Conservation (phyloP, 2,797 vertebrate genomes). For the Pogoniulus pusillus region DNA sequence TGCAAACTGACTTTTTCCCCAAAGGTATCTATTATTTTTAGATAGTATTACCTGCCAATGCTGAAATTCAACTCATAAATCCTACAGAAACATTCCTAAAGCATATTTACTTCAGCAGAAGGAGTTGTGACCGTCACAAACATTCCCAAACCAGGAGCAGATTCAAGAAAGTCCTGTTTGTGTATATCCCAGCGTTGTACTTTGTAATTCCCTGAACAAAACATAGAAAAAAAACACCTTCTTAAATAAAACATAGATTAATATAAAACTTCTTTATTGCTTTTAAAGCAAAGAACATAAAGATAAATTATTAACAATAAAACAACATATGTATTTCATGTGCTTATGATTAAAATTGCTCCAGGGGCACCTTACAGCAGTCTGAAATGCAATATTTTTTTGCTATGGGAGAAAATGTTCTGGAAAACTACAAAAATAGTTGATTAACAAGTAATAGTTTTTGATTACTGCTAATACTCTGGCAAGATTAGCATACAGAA, state of each 20-base stretch:
- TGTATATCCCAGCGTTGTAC: constrained; percentile 84
- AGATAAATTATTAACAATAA: neutral
- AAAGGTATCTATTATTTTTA: neutral
- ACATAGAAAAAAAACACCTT: neutral
- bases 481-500: neutral
- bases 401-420: neutral
- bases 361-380: neutral
- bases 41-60: neutral
- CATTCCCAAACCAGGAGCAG: constrained; percentile 85
- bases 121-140: constrained; percentile 84
- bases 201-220: constrained; percentile 83
- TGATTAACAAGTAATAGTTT: neutral
- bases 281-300: neutral
- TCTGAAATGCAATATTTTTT: neutral
- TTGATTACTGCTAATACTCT: neutral
- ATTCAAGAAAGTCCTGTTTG: constrained; percentile 63
- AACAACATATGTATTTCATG: neutral
- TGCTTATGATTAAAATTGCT: neutral
- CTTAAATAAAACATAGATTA: neutral
- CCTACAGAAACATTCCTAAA: neutral
- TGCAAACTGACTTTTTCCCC: neutral
- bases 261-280: neutral
- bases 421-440: neutral
- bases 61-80: neutral
- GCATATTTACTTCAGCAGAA: constrained; percentile 78